These are phyloP conservation scores for Cephus spinipes DNA, from an alignment of 2,888 invertebrate species.

Conservation along the genomic window DNA sequence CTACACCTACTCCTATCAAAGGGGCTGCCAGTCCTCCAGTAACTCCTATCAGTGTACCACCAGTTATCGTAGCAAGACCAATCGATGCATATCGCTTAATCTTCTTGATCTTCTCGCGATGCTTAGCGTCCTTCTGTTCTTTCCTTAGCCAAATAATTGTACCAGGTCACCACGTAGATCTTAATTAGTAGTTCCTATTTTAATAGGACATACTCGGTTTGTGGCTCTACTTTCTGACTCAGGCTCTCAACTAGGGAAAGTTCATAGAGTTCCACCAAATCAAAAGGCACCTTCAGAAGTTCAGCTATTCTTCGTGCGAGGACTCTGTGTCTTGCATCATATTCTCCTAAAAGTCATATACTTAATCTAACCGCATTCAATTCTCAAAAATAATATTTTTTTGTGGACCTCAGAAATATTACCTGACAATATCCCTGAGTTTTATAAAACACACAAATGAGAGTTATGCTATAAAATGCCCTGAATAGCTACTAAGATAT, in stretches of 20 bases:
- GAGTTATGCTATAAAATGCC: background rate
- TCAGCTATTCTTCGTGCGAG: conserved; percentile 70
- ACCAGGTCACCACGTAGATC: background rate
- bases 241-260: conserved; percentile 69
- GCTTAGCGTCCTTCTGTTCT: conserved; percentile 67
- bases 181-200: background rate
- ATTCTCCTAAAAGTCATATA: conserved; percentile 67
- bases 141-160: conserved; percentile 60
- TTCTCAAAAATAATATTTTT: background rate
- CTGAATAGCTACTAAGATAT: background rate
- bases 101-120: conserved; percentile 68
- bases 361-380: background rate
- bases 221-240: conserved; percentile 58
- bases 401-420: background rate
- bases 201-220: conserved; percentile 62
- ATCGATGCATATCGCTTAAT: conserved; percentile 73
- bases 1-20: conserved; percentile 70
- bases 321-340: conserved; percentile 74
- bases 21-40: conserved; percentile 78
- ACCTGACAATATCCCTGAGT: background rate
- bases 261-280: conserved; percentile 72
- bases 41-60: conserved; percentile 74
- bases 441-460: background rate
- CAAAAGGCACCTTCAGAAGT: conserved; percentile 69
- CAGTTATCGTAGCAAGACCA: conserved; percentile 74